phyloP scores from a whole-genome alignment of 1,140 invertebrate genomes.

The Pseudobourletiella spinata region DNA sequence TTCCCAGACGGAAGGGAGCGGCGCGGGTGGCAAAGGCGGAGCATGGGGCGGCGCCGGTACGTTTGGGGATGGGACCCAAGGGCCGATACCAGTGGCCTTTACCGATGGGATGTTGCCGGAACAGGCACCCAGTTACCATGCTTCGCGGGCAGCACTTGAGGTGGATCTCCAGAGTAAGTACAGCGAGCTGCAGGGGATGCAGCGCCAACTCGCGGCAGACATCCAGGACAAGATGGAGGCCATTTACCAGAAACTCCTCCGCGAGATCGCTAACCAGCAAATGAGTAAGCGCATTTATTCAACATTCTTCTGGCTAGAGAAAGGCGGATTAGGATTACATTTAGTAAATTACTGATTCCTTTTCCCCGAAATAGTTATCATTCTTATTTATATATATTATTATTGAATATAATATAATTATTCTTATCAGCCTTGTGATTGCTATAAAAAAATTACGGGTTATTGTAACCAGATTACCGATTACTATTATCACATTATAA shows the following conservation, averaged over 20 bases:
- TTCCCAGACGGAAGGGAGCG: background rate
- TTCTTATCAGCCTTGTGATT: no score
- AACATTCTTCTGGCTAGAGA: no score
- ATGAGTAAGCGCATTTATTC: conserved; percentile 15
- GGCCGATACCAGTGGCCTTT: background rate
- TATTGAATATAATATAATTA: no score
- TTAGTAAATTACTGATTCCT: background rate
- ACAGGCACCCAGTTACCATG: background rate
- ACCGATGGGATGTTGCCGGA: background rate
- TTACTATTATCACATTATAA: no score
- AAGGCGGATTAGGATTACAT: no score
- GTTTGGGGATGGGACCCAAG: background rate
- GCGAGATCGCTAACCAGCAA: conserved; percentile 21
- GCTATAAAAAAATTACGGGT: no score
- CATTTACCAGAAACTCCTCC: conserved; percentile 22
- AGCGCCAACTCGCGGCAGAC: conserved; percentile 16
- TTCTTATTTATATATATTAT: no score
- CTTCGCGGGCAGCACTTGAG: conserved; percentile 5
- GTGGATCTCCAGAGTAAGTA: conserved; percentile 19
- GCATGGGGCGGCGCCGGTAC: background rate
- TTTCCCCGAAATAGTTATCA: background rate
- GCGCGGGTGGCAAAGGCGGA: background rate
- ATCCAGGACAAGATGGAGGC: conserved; percentile 30
- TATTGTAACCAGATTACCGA: no score
- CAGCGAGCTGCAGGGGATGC: conserved; percentile 22